A percentile compares a stretch with the other conserved stretches of the same genome.
These are phyloP conservation scores for Alviniconcha strummeri DNA, from an alignment of 2,888 invertebrate species.

Conservation along the genomic window DNA sequence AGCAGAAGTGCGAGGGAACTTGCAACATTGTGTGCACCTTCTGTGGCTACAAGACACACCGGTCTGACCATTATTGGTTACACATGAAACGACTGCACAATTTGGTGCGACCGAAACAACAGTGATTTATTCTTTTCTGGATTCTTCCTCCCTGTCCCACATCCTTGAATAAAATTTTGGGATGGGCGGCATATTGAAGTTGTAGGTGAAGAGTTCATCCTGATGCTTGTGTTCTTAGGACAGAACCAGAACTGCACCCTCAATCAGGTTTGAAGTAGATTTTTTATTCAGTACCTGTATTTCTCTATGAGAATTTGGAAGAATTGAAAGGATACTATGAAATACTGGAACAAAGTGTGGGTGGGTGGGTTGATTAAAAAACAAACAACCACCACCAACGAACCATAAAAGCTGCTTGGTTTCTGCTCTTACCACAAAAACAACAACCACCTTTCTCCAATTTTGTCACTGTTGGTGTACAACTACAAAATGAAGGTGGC, in stretches of 20 bases:
- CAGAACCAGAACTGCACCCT: no score
- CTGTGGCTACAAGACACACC: conserved; percentile 21
- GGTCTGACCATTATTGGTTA: conserved; percentile 20
- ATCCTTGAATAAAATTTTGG: no score
- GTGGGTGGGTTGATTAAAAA: no score
- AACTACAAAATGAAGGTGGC: no score
- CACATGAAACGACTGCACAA: conserved; percentile 28
- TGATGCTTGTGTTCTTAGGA: neutral
- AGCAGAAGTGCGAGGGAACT: conserved; percentile 21
- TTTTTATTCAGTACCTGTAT: neutral
- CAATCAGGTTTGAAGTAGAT: no score
- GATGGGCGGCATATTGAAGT: neutral
- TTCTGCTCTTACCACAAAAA: no score
- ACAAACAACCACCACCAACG: no score
- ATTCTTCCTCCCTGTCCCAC: neutral
- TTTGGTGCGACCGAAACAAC: neutral
- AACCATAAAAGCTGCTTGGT: no score
- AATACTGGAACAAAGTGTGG: no score
- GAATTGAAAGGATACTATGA: neutral
- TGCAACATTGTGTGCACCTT: conserved; percentile 19
- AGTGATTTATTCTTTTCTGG: neutral
- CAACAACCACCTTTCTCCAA: no score
- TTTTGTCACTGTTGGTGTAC: no score
- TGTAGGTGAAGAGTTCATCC: neutral
- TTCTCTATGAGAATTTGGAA: neutral